These are phyloP conservation scores for Drosophila saltans DNA, from an alignment of 1,140 invertebrate species.

Conservation along the genomic window DNA sequence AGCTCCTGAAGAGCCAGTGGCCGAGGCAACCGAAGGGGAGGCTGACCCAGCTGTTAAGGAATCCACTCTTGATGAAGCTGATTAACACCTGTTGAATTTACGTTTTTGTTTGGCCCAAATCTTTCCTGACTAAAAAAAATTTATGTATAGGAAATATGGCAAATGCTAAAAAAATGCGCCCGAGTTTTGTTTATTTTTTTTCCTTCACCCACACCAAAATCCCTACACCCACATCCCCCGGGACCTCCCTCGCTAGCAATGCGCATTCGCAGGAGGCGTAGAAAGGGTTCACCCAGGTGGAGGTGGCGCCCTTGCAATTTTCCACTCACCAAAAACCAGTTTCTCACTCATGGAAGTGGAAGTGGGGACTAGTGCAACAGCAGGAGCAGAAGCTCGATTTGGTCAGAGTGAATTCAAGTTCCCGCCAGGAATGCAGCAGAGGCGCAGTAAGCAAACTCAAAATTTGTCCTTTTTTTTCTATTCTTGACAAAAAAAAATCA, in stretches of 20 bases:
- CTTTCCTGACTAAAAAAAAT: conserved; percentile 34
- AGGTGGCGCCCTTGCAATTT: conserved; percentile 34
- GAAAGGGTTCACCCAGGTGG: conserved; percentile 2
- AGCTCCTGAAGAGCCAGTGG: not conserved
- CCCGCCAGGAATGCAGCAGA: conserved; percentile 36
- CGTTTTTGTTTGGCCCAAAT: conserved; percentile 42
- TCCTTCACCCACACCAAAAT: not conserved
- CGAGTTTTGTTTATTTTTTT: conserved; percentile 27
- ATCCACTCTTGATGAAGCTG: conserved; percentile 17
- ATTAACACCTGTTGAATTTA: conserved; percentile 62
- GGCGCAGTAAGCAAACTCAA: conserved; percentile 12
- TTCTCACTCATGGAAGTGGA: conserved; percentile 11
- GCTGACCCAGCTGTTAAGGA: conserved; percentile 13
- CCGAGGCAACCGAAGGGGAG: conserved; percentile 18
- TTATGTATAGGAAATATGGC: conserved; percentile 48
- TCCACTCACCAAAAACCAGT: conserved; percentile 10
- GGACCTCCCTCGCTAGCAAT: conserved; percentile 11
- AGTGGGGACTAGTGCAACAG: conserved; percentile 32
- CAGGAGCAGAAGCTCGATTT: conserved; percentile 23
- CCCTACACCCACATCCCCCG: conserved; percentile 7
- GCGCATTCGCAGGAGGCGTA: conserved; percentile 46
- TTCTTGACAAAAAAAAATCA: conserved; percentile 11
- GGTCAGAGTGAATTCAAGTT: conserved; percentile 42
- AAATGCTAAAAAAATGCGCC: conserved; percentile 28
- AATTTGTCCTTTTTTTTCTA: conserved; percentile 20